phyloP scores from a whole-genome alignment of 2,113 vertebrate genomes.

The Aspiorhynchus laticeps region DNA sequence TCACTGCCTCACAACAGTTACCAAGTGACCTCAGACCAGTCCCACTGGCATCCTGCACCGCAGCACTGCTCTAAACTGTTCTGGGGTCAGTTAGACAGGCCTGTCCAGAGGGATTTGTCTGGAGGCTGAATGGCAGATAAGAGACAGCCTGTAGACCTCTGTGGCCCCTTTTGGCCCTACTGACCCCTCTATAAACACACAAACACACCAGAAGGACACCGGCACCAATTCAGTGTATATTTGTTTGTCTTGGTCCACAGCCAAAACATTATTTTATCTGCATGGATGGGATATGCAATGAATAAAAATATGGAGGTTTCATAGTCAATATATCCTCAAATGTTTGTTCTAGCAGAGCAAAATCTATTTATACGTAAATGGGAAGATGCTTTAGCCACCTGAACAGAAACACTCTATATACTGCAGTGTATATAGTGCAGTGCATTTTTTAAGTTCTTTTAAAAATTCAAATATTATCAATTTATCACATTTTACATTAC shows the following conservation, averaged over 20 bases:
- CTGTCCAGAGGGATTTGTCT: slow-evolving; percentile 2
- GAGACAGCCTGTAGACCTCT: slow-evolving; percentile 8
- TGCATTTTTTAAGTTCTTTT: background rate
- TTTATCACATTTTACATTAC: too few relatives aligned
- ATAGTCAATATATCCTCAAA: background rate
- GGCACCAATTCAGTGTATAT: background rate
- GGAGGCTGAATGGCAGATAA: background rate
- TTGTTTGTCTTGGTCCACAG: background rate
- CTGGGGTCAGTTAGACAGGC: slow-evolving; percentile 8
- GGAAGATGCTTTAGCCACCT: background rate
- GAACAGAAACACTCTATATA: background rate
- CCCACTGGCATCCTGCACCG: slow-evolving; percentile 10
- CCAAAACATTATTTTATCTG: background rate
- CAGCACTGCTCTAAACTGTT: slow-evolving; percentile 25
- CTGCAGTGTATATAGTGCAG: background rate
- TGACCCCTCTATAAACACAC: slow-evolving; percentile 23
- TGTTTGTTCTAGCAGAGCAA: background rate
- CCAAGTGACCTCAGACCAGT: background rate
- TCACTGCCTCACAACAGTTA: background rate
- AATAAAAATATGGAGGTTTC: background rate
- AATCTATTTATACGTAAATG: background rate
- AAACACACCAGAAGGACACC: slow-evolving; percentile 34
- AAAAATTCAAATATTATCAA: background rate
- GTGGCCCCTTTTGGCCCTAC: background rate
- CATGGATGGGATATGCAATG: background rate